Base-by-base conservation (phyloP, 1,140 invertebrate genomes). In the Drosophila nigromelanica region DNA sequence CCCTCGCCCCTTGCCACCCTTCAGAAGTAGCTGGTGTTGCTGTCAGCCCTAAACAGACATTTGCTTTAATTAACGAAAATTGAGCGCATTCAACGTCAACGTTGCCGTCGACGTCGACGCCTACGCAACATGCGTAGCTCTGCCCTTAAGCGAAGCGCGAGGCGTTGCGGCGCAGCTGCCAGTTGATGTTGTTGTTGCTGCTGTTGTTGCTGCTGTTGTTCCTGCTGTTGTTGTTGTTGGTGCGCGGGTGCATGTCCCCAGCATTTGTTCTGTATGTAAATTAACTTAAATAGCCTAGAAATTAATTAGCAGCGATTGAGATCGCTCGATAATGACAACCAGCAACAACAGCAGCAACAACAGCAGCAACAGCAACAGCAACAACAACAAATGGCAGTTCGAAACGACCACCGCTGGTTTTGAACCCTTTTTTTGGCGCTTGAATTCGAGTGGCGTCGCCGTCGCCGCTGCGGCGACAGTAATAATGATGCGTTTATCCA, bases 401-500 rank as follows among this genome's bases (percentile, higher is more conserved):
- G 27, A 51, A 66, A 43, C 74, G 80, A 85, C 80, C 80, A 83
- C 80, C 73, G 79, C 69, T 61, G 58, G 15, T 52, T 35, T 47
- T 67, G 69, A 72, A 81, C 74, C 82, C 78, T 78, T 86, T 76
- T 51, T 69, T 60, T 56, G 63, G 63, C 60, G 68, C 43, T 63
- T 51, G 8, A 54, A 18, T 69, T 54, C 37, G 18, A 30, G 14
- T 27, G 50, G 33, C 43, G 50, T 15, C 43, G 58, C 18, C 70
- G 77, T 76, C 77, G 77, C 77, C 60, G 77, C 73, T 69, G 76
- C 81, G 78, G 82, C 82, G 74, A 80, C 82, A 87, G 80, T 80
- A 89, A 89, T 89, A 89, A 89, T 89, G 83, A 89, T 89, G 83
- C 83, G 83, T 89, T 89, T 89, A 89, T 89, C 83, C 83, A 89